Base-by-base conservation (phyloP, 1,140 invertebrate species). In the Metopolophium dirhodum region DNA sequence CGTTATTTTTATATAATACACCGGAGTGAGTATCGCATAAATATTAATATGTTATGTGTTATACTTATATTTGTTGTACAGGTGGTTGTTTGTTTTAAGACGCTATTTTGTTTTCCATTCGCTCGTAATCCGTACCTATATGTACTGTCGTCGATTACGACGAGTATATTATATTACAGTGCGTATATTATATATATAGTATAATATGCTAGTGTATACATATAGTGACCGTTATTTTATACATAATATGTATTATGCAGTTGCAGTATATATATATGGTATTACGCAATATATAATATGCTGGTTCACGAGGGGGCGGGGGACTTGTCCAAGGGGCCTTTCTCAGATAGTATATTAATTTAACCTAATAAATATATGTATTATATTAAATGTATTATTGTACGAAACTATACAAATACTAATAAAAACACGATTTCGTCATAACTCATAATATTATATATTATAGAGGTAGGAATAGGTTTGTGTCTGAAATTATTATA, bases 51-150 rank as follows among this genome's bases (percentile, higher is more conserved):
- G 20, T 83, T 77, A 14, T n/a, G 7, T 83, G 35, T 37, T 83
- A 83, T 37, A 82, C n/a, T 37, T 83, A 83, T 37, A 82, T 77
- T 77, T 83, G 77, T 82, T 82, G 77, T 82, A 37, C 35, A 82
- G 35, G 35, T 22, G 68, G 68, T 77, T 77, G 35, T 68, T 54
- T 54, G 51, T 77, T 77, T 83, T 37, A 37, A 82, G 20, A 37
- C 77, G 2, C 7, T 20, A 20, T 83, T 82, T 83, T 83, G 37
- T 83, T 83, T 83, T 83, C 30, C n/a, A 77, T n/a, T 77, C 61
- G 30, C 14, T 77, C 61, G 61, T 83, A 83, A 83, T 37, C 8
- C 35, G 20, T 83, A 83, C 18, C 18, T 22, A 37, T 83, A 37
- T 83, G 22, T 23, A 83, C 77, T 83, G 22, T 37, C 20, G 61